Evolutionary conservation across 2,113 vertebrate genomes (phyloP), one percentile per base, ranked within the genome.

Genomic region (Phylloscopus whistleri): DNA sequence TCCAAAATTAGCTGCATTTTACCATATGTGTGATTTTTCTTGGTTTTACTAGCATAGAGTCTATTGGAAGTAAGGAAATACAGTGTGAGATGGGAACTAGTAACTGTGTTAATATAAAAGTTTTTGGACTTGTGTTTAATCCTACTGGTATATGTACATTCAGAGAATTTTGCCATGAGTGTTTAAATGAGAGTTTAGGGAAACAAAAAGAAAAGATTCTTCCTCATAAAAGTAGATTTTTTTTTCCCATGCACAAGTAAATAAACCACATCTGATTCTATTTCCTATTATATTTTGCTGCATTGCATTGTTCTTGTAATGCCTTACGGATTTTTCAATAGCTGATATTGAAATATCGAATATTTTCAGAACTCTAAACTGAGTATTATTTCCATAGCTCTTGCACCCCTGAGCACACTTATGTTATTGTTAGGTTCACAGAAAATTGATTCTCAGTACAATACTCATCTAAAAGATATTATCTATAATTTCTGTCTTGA

Each of bases 361-460:
- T 66, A 20, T 80, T 93, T 88, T 94, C 68, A 69, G 31, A n/a
- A 31, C 24, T 79, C 27, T 51, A 68, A 26, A 41, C 35, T 60
- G 23, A 84, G 44, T 87, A 84, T 85, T 91, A 64, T 92, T 89
- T 92, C 68, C 52, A 51, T 51, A 88, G 72, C 26, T 95, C 70
- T 80, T 85, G 48, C 51, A 85, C 93, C 70, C 62, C 12, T 86
- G 51, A 95, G 63, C 48, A 89, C 14, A 1, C 73, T 83, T 89
- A 64, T 19, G 37, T 89, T 92, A 62, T 59, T 94, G 39, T 73
- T 95, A 88, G 10, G 6, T 85, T 94, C 79, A 64, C n/a, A 88
- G 79, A 90, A 95, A 89, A 93, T 59, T 92, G 89, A 68, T 95
- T 95, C 90, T 92, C 77, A 78, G 23, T 73, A 55, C 73, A 82